Conservation (phyloP, 2,113 vertebrate genomes). For the Chaetodon trifascialis region DNA sequence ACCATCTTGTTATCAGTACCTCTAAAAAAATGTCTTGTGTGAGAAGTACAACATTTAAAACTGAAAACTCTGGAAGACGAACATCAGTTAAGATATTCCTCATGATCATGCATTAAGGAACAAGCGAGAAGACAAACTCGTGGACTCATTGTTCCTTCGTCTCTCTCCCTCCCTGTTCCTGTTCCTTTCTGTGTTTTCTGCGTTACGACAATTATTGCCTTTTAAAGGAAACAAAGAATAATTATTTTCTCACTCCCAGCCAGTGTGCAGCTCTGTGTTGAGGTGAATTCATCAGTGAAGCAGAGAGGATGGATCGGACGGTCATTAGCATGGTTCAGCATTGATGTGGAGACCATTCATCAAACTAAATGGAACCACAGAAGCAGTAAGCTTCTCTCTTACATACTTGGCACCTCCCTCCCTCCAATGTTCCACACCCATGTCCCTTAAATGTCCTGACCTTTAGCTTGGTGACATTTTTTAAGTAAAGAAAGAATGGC, state of each 20-base stretch:
- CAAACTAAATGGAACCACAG: conserved; percentile 56
- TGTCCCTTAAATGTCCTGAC: conserved; percentile 58
- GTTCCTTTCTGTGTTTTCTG: background rate
- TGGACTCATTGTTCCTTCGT: background rate
- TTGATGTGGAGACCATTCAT: conserved; percentile 60
- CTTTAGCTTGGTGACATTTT: conserved; percentile 75
- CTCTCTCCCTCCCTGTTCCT: background rate
- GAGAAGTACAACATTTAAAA: background rate
- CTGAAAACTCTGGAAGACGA: background rate
- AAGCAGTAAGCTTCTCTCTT: conserved; percentile 60
- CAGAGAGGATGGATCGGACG: conserved; percentile 12
- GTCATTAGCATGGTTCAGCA: conserved; percentile 58
- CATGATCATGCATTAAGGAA: background rate
- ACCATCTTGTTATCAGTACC: background rate
- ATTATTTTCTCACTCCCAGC: conserved; percentile 26
- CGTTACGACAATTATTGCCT: conserved; percentile 14
- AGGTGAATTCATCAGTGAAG: conserved; percentile 38
- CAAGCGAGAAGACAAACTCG: background rate
- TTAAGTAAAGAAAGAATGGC: conserved; percentile 54
- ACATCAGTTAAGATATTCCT: background rate
- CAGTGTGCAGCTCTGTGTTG: conserved; percentile 2
- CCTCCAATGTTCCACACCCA: conserved; percentile 8
- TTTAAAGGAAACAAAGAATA: conserved; percentile 20
- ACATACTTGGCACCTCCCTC: conserved; percentile 37
- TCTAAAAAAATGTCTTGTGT: background rate